A percentile compares a stretch with the other conserved stretches of the same genome.
phyloP scores from a whole-genome alignment of 2,888 invertebrate species.

The Folsomia candida region DNA sequence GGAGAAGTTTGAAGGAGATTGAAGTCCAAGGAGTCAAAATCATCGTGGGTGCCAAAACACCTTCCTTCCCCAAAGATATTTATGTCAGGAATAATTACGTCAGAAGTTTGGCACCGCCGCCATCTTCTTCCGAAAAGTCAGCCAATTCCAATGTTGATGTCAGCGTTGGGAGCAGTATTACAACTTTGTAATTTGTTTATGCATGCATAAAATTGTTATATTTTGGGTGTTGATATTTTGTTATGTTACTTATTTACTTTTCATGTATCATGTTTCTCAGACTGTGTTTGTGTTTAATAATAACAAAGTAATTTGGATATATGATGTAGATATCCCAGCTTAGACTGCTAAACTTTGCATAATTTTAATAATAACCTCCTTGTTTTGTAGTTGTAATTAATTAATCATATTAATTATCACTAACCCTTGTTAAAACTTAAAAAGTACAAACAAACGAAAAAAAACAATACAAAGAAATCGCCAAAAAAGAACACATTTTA shows the following conservation, averaged over 20 bases:
- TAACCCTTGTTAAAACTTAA: too few relatives aligned
- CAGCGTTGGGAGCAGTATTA: background rate
- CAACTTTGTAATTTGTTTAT: background rate
- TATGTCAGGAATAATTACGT: background rate
- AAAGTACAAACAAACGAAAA: background rate
- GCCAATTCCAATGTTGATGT: too few relatives aligned
- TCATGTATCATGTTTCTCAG: too few relatives aligned
- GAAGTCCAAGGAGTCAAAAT: slow-evolving; percentile 64
- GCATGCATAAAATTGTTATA: too few relatives aligned
- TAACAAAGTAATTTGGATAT: background rate
- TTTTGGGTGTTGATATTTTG: background rate
- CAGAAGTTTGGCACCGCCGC: background rate
- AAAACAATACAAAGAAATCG: background rate
- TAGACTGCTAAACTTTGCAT: too few relatives aligned
- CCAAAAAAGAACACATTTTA: background rate
- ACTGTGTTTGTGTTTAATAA: background rate
- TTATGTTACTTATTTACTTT: too few relatives aligned
- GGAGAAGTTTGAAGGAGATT: slow-evolving; percentile 35
- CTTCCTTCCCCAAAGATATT: slow-evolving; percentile 75
- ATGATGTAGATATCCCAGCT: too few relatives aligned
- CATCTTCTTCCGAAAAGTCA: too few relatives aligned
- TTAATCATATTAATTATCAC: too few relatives aligned
- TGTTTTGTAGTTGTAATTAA: too few relatives aligned
- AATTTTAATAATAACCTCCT: too few relatives aligned
- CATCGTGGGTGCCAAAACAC: slow-evolving; percentile 76